Evolutionary conservation across 30 jellyfish, hydroid and myxozoan species (phyloP), one percentile per base, ranked within the genome.

Genomic region (Nemopilema nomurai): DNA sequence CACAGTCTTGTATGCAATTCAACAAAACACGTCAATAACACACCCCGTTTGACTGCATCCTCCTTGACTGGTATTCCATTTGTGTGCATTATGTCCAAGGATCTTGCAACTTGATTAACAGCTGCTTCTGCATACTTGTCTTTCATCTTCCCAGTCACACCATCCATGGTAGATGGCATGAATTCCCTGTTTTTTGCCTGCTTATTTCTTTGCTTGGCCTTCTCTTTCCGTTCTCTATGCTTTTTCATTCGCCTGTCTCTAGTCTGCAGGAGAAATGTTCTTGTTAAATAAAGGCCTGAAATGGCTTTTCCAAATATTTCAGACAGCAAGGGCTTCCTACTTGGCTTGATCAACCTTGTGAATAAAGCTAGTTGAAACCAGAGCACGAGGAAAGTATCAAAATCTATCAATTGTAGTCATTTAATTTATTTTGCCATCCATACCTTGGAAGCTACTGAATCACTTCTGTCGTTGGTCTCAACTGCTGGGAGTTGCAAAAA

Each of bases 1-100:
- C 16, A 66, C 23, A 16, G 16, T 66, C 8, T 66, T 66, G 76
- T 22, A 8, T 28, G 23, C 76, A 16, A 16, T 66, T 66, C 76
- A 66, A 16, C 76, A 28, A 18, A 16, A 16, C 76, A 1, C 25
- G 13, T 29, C 79, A 69, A 29, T 23, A 9, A 13, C 78, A n/a
- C 51, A 84, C 93, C 93, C 63, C 77, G 62, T 28, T 74, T 84
- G 0, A 84, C 87, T 6, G 93, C 83, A n/a, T 74, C 84, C 20
- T 74, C 87, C 76, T 64, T 84, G 0, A 84, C 87, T n/a, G 93
- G 93, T 30, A 84, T 84, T 25, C 93, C 93, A 64, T 66, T 68
- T 18, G 85, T 84, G 49, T 84, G 93, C 93, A 84, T 84, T 77
- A 84, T 28, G 67, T 84, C 93, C 62, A 84, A 28, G 19, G 93